Conservation (phyloP, 2,888 invertebrate species). For the Acanthococcus lagerstroemiae region DNA sequence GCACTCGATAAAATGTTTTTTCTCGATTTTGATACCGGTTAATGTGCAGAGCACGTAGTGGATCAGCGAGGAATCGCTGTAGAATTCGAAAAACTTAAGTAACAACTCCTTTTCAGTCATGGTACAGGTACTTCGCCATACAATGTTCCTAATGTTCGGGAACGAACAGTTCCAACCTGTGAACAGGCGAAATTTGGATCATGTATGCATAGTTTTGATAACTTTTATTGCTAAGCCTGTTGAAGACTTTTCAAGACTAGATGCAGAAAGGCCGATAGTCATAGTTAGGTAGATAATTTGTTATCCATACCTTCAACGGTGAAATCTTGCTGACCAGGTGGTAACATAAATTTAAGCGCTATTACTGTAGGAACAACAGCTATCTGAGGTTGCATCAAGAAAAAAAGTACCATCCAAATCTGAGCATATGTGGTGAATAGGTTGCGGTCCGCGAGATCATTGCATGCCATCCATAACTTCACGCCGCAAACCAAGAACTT, state of each 20-base stretch:
- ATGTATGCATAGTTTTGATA: not conserved
- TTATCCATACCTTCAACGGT: slow-evolving; percentile 12
- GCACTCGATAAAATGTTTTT: slow-evolving; percentile 12
- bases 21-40: slow-evolving; percentile 16
- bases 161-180: slow-evolving; percentile 34
- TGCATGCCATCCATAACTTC: slow-evolving; percentile 35
- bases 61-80: slow-evolving; percentile 21
- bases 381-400: slow-evolving; percentile 33
- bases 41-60: slow-evolving; percentile 31
- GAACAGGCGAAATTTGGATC: too few species aligned
- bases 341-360: slow-evolving; percentile 25
- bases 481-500: slow-evolving; percentile 35
- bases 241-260: not conserved
- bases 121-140: slow-evolving; percentile 21
- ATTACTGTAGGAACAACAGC: slow-evolving; percentile 34
- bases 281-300: not conserved
- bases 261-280: not conserved
- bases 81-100: slow-evolving; percentile 31
- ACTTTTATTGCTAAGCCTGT: not conserved
- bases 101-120: slow-evolving; percentile 28
- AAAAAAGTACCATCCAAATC: slow-evolving; percentile 36
- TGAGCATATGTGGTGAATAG: slow-evolving; percentile 36
- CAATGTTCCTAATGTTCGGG: slow-evolving; percentile 3
- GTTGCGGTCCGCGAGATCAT: slow-evolving; percentile 33
- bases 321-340: not conserved